These are phyloP conservation scores for Heterodera filipjevi DNA, from an alignment of 2,888 invertebrate genomes.

Conservation along the genomic window DNA sequence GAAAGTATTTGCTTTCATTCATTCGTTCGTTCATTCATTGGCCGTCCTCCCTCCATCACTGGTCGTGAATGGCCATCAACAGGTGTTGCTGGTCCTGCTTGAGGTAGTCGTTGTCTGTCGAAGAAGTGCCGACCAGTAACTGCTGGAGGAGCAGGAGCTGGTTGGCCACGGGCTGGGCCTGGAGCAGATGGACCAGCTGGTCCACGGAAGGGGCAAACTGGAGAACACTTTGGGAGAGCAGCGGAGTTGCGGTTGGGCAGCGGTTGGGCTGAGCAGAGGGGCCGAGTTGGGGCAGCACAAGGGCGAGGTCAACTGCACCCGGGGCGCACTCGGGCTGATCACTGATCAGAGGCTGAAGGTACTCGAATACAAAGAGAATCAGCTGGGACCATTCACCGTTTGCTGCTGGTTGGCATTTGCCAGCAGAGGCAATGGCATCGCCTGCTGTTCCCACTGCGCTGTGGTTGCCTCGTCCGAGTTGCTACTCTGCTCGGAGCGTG, in stretches of 20 bases:
- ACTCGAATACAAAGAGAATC: not conserved
- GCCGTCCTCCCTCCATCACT: too few species aligned
- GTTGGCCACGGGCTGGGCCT: not conserved
- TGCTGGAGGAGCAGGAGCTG: not conserved
- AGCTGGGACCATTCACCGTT: not conserved
- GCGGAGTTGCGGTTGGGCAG: not conserved
- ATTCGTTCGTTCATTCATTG: too few species aligned
- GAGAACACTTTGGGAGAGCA: not conserved
- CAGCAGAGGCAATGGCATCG: not conserved
- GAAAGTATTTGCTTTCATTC: too few species aligned
- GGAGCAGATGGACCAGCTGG: not conserved
- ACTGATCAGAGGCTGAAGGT: not conserved
- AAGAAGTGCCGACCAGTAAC: not conserved
- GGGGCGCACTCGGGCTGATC: not conserved
- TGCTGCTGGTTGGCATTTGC: not conserved
- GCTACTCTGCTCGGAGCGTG: not conserved
- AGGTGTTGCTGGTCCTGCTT: constrained; percentile 5
- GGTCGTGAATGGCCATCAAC: constrained; percentile 5
- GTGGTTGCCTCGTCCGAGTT: not conserved
- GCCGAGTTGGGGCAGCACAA: not conserved
- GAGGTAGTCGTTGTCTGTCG: not conserved
- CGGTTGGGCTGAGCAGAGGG: not conserved
- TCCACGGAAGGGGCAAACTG: not conserved
- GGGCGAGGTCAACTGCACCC: not conserved
- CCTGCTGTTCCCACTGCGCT: not conserved